Percentiles rank a stretch among this genome's conserved stretches.
Conservation (phyloP, 1,140 invertebrate species). For the Drosophila varians region DNA sequence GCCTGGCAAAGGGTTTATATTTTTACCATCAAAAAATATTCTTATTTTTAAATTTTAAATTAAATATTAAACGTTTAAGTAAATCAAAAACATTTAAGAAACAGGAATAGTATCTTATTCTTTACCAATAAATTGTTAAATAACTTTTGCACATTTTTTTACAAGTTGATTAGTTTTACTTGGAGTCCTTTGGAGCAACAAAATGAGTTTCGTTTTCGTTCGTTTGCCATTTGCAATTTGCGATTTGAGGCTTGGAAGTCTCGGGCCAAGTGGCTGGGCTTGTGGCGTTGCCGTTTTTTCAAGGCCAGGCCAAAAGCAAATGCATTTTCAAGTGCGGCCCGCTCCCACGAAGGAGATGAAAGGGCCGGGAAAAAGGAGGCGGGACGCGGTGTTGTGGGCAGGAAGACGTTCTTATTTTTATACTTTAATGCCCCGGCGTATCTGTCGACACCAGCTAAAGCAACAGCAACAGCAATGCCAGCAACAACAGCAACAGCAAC, state of each 20-base stretch:
- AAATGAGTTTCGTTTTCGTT: slow-evolving; percentile 28
- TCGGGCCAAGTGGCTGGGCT: slow-evolving; percentile 8
- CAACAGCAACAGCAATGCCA: background rate
- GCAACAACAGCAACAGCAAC: background rate
- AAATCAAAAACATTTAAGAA: no score
- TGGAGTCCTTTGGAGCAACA: no score
- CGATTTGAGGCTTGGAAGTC: slow-evolving; percentile 5
- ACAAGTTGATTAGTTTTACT: background rate
- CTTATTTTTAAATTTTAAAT: no score
- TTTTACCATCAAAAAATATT: no score
- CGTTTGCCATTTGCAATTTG: slow-evolving; percentile 1
- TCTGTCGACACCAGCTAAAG: slow-evolving; percentile 70
- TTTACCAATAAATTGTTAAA: no score
- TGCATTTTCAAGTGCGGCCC: slow-evolving; percentile 61
- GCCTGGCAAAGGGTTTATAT: background rate
- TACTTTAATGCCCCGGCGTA: slow-evolving; percentile 73
- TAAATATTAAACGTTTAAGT: no score
- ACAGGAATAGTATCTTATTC: no score
- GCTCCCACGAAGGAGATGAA: slow-evolving; percentile 51
- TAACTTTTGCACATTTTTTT: no score
- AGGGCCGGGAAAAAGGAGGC: slow-evolving; percentile 15
- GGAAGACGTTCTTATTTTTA: slow-evolving; percentile 74
- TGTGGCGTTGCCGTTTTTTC: slow-evolving; percentile 36
- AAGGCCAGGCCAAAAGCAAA: slow-evolving; percentile 65
- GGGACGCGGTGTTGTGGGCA: slow-evolving; percentile 16